Conservation (phyloP, 2,113 vertebrate species). For the Hiodon tergisus region DNA sequence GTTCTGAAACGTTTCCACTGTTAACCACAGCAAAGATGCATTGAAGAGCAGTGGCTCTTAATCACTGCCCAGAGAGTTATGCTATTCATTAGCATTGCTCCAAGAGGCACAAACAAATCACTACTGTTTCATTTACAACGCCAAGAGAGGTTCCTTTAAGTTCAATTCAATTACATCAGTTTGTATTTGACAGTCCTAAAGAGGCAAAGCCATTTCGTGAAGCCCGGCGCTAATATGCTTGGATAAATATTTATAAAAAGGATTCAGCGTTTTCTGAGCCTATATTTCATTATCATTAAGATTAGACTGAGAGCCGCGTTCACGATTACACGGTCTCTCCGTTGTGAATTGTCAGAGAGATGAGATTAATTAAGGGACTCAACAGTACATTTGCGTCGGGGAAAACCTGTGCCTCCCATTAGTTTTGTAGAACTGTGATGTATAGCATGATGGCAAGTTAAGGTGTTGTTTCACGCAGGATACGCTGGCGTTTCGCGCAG, state of each 20-base stretch:
- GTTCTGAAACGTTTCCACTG: conserved; percentile 32
- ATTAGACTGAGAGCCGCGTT: not conserved
- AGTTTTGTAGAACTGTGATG: not conserved
- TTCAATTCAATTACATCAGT: conserved; percentile 40
- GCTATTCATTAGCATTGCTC: conserved; percentile 46
- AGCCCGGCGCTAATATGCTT: conserved; percentile 20
- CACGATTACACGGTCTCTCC: not conserved
- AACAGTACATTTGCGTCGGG: not conserved
- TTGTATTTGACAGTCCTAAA: conserved; percentile 24
- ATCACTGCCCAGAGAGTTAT: conserved; percentile 40
- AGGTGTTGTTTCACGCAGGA: too few species aligned
- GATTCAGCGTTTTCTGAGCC: conserved; percentile 29
- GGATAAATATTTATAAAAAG: conserved; percentile 44
- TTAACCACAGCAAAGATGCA: conserved; percentile 22
- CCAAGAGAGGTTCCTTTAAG: conserved; percentile 37
- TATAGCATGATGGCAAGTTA: too few species aligned
- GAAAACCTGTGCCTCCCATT: not conserved
- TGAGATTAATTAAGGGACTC: not conserved
- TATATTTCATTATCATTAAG: conserved; percentile 33
- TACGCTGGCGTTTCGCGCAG: too few species aligned
- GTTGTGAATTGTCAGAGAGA: not conserved
- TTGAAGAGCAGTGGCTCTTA: conserved; percentile 42
- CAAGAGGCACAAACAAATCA: conserved; percentile 32
- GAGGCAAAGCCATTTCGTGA: conserved; percentile 22
- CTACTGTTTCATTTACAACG: conserved; percentile 31